Conservation (phyloP, 2,113 vertebrate genomes). For the Orycteropus afer region DNA sequence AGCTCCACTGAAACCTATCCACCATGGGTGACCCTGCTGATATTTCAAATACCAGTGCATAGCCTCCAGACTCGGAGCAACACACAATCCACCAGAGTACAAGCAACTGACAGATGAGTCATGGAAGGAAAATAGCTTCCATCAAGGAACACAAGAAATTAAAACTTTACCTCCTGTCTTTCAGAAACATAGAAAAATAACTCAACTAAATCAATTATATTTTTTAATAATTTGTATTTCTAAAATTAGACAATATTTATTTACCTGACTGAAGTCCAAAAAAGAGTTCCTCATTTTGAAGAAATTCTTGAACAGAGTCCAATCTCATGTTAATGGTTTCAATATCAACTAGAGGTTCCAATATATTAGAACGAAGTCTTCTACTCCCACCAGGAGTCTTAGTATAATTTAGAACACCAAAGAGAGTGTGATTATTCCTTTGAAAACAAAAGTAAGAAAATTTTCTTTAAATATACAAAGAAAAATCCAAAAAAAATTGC, state of each 20-base stretch:
- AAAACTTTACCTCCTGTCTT: neutral
- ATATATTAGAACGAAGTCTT: conserved; percentile 94
- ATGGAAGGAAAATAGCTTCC: neutral
- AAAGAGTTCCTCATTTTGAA: conserved; percentile 95
- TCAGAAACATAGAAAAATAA: neutral
- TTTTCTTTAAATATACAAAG: conserved; percentile 57
- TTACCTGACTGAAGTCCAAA: conserved; percentile 94
- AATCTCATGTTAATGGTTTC: conserved; percentile 94
- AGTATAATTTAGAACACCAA: conserved; percentile 95
- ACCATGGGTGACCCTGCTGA: too few relatives aligned
- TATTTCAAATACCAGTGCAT: too few relatives aligned
- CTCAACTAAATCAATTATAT: neutral
- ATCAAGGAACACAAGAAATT: neutral
- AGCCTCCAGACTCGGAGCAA: too few relatives aligned
- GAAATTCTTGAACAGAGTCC: conserved; percentile 94
- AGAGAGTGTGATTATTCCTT: conserved; percentile 94
- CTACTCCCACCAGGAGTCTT: conserved; percentile 95
- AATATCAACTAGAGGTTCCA: conserved; percentile 93
- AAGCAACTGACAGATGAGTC: too few relatives aligned
- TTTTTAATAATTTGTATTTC: neutral
- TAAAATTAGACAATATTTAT: conserved; percentile 55
- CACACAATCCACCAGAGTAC: too few relatives aligned
- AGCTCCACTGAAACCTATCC: too few relatives aligned
- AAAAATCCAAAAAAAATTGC: neutral
- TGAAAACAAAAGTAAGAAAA: conserved; percentile 67